Conservation (phyloP, 2,888 invertebrate genomes). For the Volucella inanis region DNA sequence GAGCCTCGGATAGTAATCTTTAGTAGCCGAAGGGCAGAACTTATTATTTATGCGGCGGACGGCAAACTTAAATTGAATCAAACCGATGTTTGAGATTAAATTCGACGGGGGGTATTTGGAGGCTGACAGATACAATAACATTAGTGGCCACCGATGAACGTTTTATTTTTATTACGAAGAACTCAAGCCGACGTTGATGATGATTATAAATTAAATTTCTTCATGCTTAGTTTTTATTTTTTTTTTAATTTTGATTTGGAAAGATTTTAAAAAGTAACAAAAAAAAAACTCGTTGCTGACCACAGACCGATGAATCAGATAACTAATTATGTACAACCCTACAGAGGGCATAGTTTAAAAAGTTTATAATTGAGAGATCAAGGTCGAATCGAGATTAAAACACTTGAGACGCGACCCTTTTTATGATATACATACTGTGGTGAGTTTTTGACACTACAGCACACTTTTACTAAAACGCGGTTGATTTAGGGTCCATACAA, state of each 20-base stretch:
- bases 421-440: not conserved
- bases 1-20: no score
- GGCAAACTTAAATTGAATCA: no score
- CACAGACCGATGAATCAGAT: slow-evolving; percentile 2
- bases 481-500: no score
- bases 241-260: not conserved
- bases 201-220: not conserved
- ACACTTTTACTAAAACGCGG: no score
- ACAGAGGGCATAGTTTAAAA: not conserved
- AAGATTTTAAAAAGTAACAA: not conserved
- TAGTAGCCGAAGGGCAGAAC: no score
- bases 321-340: not conserved
- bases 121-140: no score
- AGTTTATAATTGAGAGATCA: not conserved
- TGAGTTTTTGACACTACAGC: not conserved
- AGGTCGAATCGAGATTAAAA: slow-evolving; percentile 5
- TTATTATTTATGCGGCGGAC: no score
- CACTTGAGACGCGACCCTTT: not conserved
- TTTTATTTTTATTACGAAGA: no score
- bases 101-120: no score
- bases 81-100: no score
- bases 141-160: no score
- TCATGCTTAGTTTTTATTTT: not conserved
- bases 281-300: not conserved
- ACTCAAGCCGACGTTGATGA: no score